These are phyloP conservation scores for Chiridota heheva DNA, from an alignment of 35 echinoderm and acorn worm genomes.

Conservation along the genomic window DNA sequence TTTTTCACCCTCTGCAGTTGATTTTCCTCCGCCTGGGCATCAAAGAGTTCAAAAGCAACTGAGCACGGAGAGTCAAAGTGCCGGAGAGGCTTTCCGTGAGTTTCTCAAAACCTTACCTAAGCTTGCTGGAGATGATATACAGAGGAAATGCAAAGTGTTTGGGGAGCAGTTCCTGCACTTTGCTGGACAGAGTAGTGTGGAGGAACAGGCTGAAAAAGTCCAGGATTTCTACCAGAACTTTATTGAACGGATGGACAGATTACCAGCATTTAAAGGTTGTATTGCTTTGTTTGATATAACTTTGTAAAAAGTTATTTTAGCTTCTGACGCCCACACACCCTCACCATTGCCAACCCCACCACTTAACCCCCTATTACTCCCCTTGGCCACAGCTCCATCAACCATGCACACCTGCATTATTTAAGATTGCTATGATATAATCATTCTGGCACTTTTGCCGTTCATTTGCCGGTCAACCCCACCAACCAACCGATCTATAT, in stretches of 20 bases:
- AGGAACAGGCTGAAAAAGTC: conserved; percentile 82
- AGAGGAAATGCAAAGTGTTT: conserved; percentile 65
- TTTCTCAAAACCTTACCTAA: conserved; percentile 86
- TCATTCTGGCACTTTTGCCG: too few species aligned
- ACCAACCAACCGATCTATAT: too few species aligned
- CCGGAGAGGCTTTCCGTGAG: conserved; percentile 69
- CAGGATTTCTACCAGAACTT: conserved; percentile 92
- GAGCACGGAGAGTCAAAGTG: conserved; percentile 86
- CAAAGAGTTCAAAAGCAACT: conserved; percentile 54
- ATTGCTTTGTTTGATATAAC: background rate
- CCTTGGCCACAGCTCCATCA: too few species aligned
- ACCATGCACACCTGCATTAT: too few species aligned
- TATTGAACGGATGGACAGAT: conserved; percentile 59
- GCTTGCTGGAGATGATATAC: conserved; percentile 65
- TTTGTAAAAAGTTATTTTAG: background rate
- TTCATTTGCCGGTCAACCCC: too few species aligned
- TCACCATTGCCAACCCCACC: too few species aligned
- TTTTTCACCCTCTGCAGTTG: too few species aligned
- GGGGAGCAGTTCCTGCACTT: conserved; percentile 54
- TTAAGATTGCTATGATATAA: too few species aligned
- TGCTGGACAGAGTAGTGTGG: conserved; percentile 31
- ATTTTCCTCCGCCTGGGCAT: too few species aligned
- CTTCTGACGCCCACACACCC: too few species aligned
- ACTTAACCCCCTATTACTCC: too few species aligned
- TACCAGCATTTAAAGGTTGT: conserved; percentile 71